Evolutionary conservation across 2,113 vertebrate genomes (phyloP), one percentile per base, ranked within the genome.

Genomic region (Leucosticte australis): DNA sequence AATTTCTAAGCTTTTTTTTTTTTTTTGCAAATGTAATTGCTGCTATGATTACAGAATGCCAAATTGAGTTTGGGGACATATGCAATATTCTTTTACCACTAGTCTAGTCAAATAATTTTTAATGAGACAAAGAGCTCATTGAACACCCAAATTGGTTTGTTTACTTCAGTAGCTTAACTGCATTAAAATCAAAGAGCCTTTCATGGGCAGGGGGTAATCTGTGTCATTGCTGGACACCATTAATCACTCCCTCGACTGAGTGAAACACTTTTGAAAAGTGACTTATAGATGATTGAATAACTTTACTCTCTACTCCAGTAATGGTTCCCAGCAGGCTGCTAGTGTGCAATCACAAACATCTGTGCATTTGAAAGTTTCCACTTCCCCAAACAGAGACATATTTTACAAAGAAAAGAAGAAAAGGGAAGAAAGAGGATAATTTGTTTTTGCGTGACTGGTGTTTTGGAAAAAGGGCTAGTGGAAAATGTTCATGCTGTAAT

Each of bases 111-210:
- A 87, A 89, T 92, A 92, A 63, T 76, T 85, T 95, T 95, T 79
- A 73, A 81, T 71, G 83, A 67, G 82, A 90, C 52, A 71, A 39
- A 92, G 68, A 78, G 56, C 76, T 78, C 11, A 3, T 70, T 57
- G 76, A 93, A 65, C 70, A 65, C 41, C 31, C 65, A 91, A 87
- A 94, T 83, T 83, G 68, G 63, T 70, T 96, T 81, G 84, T 96
- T 96, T 95, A 95, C 53, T 94, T 90, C 94, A 92, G 62, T 55
- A 89, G 90, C 62, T 91, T 86, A 90, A 93, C 57, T 91, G 42
- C 60, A 63, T 91, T 89, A 83, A 92, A 92, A 86, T 69, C 73
- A 95, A 92, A 94, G 80, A 33, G n/a, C 39, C 39, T 93, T 76
- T 47, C 44, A 31, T 70, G 85, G 46, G 77, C 64, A 59, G 78